A percentile compares a stretch with the other conserved stretches of the same genome.
Conservation (phyloP, 1,140 invertebrate species). For the Diorhabda elongata region DNA sequence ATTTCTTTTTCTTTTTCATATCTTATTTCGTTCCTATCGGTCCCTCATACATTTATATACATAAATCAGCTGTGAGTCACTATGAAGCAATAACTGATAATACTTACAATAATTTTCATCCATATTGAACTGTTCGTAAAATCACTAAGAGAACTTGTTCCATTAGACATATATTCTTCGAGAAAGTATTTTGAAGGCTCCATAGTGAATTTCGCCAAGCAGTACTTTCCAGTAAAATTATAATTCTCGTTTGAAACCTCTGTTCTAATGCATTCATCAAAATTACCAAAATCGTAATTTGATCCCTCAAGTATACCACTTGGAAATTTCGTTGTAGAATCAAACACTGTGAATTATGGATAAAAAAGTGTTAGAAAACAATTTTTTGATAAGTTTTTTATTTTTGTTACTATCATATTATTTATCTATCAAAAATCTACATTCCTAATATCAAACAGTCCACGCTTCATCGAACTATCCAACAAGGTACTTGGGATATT, state of each 20-base stretch:
- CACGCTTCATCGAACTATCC: too few species aligned
- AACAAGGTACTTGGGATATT: too few species aligned
- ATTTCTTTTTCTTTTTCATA: too few species aligned
- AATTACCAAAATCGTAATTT: conserved; percentile 29
- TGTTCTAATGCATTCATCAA: conserved; percentile 31
- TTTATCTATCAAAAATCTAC: too few species aligned
- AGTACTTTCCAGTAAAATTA: conserved; percentile 31
- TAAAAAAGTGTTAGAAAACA: not conserved
- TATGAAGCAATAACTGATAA: not conserved
- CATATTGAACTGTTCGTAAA: conserved; percentile 31
- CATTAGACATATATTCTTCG: not conserved
- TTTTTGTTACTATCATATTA: too few species aligned
- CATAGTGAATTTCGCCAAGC: conserved; percentile 35
- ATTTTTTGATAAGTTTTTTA: not conserved
- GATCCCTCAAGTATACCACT: conserved; percentile 26
- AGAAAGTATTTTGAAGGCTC: conserved; percentile 17
- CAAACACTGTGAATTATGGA: conserved; percentile 24
- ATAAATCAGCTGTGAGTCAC: too few species aligned
- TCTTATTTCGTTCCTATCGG: too few species aligned
- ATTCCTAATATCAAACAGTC: too few species aligned
- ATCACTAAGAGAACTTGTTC: not conserved
- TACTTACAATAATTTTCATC: conserved; percentile 36
- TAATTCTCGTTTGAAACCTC: conserved; percentile 26
- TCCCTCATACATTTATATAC: too few species aligned
- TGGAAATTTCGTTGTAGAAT: conserved; percentile 28